These are phyloP conservation scores for Heliconius cydno DNA, from an alignment of 2,888 invertebrate genomes.

Conservation along the genomic window DNA sequence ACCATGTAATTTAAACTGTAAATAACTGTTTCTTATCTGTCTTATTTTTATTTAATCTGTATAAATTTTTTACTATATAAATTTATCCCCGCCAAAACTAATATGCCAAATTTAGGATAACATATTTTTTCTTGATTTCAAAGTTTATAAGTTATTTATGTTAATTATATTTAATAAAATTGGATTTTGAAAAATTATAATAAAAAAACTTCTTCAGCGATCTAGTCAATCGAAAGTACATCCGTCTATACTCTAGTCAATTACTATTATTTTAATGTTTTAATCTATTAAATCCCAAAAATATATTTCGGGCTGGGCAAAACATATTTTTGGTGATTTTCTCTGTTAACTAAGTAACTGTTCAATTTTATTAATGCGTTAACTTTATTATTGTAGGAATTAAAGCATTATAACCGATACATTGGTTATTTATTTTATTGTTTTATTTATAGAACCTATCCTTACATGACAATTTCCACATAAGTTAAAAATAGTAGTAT, in stretches of 20 bases:
- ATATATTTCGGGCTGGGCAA: constrained; percentile 74
- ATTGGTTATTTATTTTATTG: constrained; percentile 25
- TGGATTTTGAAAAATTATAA: neutral
- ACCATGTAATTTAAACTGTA: constrained; percentile 10
- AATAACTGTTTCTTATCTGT: constrained; percentile 26
- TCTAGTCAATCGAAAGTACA: constrained; percentile 37
- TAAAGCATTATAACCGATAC: constrained; percentile 40
- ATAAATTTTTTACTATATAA: neutral
- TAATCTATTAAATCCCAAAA: constrained; percentile 52
- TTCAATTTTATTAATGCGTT: constrained; percentile 22
- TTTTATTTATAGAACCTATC: constrained; percentile 33
- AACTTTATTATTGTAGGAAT: constrained; percentile 32
- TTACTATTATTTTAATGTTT: constrained; percentile 46
- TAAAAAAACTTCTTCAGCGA: neutral
- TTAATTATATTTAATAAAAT: neutral
- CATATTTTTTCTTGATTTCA: constrained; percentile 4
- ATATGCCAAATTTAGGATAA: constrained; percentile 28
- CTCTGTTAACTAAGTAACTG: constrained; percentile 10
- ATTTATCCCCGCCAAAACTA: constrained; percentile 27
- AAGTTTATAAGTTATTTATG: neutral
- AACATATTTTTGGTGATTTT: constrained; percentile 55
- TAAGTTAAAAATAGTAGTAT: too few relatives aligned
- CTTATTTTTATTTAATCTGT: constrained; percentile 1
- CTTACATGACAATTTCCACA: neutral
- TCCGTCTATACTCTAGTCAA: constrained; percentile 57